Evolutionary conservation across 2,888 invertebrate species (phyloP).

Genomic region (Noctua janthe): DNA sequence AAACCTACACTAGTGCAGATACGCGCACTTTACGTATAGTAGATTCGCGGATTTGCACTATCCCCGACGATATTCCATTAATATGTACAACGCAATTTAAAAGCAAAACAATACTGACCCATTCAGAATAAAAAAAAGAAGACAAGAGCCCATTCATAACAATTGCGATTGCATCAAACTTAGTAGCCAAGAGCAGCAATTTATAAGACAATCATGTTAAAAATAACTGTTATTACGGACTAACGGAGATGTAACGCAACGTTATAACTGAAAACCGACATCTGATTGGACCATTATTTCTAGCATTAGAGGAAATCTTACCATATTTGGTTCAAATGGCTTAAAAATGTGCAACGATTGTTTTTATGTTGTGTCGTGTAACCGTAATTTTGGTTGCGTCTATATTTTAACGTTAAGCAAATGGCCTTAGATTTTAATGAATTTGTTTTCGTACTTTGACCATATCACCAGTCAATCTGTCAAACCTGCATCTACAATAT

Average conservation of each 20-base stretch:
- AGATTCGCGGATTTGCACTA: no score
- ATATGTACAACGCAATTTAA: neutral
- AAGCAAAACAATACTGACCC: neutral
- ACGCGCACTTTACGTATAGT: no score
- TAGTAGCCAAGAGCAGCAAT: conserved; percentile 36
- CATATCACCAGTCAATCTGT: neutral
- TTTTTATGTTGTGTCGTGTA: conserved; percentile 35
- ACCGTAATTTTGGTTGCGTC: conserved; percentile 34
- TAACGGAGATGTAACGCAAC: conserved; percentile 38
- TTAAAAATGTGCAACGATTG: conserved; percentile 47
- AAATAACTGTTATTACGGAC: conserved; percentile 55
- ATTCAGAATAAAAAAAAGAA: neutral
- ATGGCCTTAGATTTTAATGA: neutral
- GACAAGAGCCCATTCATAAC: conserved; percentile 3
- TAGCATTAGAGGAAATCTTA: conserved; percentile 39
- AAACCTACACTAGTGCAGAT: no score
- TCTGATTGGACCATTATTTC: conserved; percentile 49
- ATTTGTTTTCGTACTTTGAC: neutral
- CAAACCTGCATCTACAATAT: neutral
- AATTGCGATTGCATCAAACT: conserved; percentile 20
- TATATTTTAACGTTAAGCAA: conserved; percentile 2
- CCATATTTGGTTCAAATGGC: conserved; percentile 47
- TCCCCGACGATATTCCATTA: neutral
- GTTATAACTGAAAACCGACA: conserved; percentile 41
- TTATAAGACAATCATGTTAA: conserved; percentile 44